Base-by-base conservation (phyloP, 2,797 vertebrate genomes). In the Hybognathus amarus region DNA sequence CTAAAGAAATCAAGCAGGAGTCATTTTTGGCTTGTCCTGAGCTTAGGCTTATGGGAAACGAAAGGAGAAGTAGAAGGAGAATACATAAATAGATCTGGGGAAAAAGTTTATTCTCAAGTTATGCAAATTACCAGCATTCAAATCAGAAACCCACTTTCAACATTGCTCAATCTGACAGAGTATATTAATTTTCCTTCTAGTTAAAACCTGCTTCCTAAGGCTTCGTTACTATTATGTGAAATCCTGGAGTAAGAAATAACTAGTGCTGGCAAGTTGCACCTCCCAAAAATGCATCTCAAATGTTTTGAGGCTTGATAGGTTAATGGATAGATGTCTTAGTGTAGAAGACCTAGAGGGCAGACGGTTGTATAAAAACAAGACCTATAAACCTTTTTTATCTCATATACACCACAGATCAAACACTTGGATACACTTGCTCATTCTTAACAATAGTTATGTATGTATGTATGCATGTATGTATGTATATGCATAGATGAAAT, bases 1-100 rank as follows among this genome's bases (percentile, higher is more conserved):
- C n/a, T 47, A 10, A 77, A 77, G 24, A 30, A 38, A 67, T 20
- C 30, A 68, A 38, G 47, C n/a, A 54, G 22, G 22, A 20, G 11
- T 22, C 20, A 10, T 69, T 3, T 54, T 79, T 54, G 24, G 30
- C 54, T 36, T 71, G 20, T 70, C 54, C 66, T 77, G 24, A 61
- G 47, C 47, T 63, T 77, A 63, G 80, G 20, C 47, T 67, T 77
- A 69, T 20, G 24, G 77, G 77, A 88, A 85, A 50, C 79, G 69
- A 88, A 87, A 88, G 30, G 27, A 71, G 85, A 86, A 83, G 74
- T 69, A 66, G n/a, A 38, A 81, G 77, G 59, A 36, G 18, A 80
- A 56, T 69, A 30, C 73, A 47, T 38, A 86, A 85, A 84, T 85
- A 84, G 82, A 61, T 79, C 79, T 85, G n/a, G 38, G 82, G 82